These are phyloP conservation scores for Hemichromis elongatus DNA, from an alignment of 2,113 vertebrate species.

Conservation along the genomic window DNA sequence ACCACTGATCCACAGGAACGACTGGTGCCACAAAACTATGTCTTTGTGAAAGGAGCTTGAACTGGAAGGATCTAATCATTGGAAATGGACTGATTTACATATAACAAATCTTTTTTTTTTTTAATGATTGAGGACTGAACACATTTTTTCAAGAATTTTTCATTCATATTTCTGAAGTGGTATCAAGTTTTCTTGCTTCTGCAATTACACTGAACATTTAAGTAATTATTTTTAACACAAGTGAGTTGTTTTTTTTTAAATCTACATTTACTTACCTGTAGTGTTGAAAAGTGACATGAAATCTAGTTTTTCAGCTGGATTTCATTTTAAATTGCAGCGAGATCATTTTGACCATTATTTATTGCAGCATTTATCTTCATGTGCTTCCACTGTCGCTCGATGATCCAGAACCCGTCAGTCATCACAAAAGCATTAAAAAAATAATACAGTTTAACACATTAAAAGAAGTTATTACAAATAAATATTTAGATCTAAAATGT, in stretches of 20 bases:
- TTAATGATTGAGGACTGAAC: not conserved
- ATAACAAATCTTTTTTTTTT: not conserved
- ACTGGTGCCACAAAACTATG: not conserved
- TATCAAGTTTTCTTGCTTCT: conserved; percentile 7
- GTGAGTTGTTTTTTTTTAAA: not conserved
- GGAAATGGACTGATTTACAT: not conserved
- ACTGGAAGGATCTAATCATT: not conserved
- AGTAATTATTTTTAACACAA: conserved; percentile 28
- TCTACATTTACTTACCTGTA: not conserved
- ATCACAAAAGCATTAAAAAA: not conserved
- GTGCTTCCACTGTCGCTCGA: not conserved
- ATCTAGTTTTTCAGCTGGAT: not conserved
- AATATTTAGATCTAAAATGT: not conserved
- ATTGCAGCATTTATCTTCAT: conserved; percentile 5
- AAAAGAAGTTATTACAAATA: not conserved
- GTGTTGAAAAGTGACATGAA: not conserved
- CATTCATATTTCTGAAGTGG: not conserved
- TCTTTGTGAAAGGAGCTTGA: not conserved
- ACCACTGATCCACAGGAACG: conserved; percentile 62
- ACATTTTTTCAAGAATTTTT: not conserved
- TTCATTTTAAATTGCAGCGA: not conserved
- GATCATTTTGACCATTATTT: conserved; percentile 19
- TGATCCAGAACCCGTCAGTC: not conserved
- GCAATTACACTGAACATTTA: conserved; percentile 21
- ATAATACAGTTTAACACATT: not conserved